Base-by-base conservation (phyloP, 2,797 vertebrate species). In the Leptodactylus fallax region DNA sequence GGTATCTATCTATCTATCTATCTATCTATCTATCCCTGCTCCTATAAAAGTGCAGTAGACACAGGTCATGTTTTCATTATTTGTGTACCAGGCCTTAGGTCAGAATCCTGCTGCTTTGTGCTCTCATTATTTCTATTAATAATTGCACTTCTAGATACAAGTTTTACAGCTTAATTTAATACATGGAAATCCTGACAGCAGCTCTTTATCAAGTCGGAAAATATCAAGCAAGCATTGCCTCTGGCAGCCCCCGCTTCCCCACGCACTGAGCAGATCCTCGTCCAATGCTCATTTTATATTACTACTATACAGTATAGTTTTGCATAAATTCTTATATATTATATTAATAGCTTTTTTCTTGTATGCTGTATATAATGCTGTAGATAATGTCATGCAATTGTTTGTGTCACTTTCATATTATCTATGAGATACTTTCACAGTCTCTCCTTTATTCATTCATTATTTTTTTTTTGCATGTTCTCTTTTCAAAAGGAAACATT, bases 91-190 rank as follows among this genome's bases (percentile, higher is more conserved):
- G 72, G 74, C 81, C 87, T 23, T 49, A 53, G 81, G 87, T 58
- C 77, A 51, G 63, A 7, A 17, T 81, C 25, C n/a, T 85, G 76
- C 83, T 51, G 55, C 25, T 65, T 49, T 67, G 47, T 25, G 14
- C 23, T 56, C 69, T 88, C 78, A 81, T 85, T 88, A 85, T 88
- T 85, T 84, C 83, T 77, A 77, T 77, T 85, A 77, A 85, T 88
- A 85, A 67, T 85, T 67, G 45, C 36, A 49, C 78, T 69, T 77
- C 78, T 81, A 56, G 78, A 69, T 25, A 55, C 78, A 81, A 65
- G 61, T 74, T 63, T 85, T 65, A 47, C 80, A 6, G 58, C 58
- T 85, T 88, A 77, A 88, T 85, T 85, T 78, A 81, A 88, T 88
- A 53, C 78, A 80, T 80, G 47, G 69, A 45, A 88, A 77, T 67